These are phyloP conservation scores for Aptenodytes patagonicus DNA, from an alignment of 2,113 vertebrate species.

Conservation along the genomic window DNA sequence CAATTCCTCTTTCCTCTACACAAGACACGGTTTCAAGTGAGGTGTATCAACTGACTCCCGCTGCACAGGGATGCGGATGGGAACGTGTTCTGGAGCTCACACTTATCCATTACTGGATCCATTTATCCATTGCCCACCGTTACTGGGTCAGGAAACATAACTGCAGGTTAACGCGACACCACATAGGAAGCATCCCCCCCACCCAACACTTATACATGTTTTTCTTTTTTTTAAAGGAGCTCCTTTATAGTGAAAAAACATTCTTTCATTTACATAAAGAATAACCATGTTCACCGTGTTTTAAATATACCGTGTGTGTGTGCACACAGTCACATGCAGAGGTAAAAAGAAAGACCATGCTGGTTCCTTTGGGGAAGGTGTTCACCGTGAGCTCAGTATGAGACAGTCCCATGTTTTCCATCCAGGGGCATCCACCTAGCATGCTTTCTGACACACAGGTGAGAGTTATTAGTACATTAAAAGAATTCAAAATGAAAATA, in stretches of 20 bases:
- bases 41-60: not conserved
- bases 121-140: not conserved
- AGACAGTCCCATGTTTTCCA: not conserved
- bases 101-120: not conserved
- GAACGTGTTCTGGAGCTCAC: not conserved
- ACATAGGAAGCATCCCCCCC: not conserved
- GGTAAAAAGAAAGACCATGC: not conserved
- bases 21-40: not conserved
- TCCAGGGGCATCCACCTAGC: not conserved
- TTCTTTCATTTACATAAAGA: not conserved
- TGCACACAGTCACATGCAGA: accelerated
- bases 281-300: not conserved
- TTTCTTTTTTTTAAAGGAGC: not conserved
- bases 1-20: not conserved
- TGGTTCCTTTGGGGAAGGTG: not conserved
- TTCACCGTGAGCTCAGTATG: accelerated
- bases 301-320: not conserved
- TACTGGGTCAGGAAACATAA: not conserved
- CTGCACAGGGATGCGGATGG: not conserved
- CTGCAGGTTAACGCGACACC: not conserved
- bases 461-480: not conserved
- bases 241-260: not conserved
- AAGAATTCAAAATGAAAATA: not conserved
- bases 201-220: not conserved
- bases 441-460: not conserved